A percentile compares a stretch with the other conserved stretches of the same genome.
Evolutionary conservation across 1,140 invertebrate species (phyloP).

Genomic region (Drosophila serrata): DNA sequence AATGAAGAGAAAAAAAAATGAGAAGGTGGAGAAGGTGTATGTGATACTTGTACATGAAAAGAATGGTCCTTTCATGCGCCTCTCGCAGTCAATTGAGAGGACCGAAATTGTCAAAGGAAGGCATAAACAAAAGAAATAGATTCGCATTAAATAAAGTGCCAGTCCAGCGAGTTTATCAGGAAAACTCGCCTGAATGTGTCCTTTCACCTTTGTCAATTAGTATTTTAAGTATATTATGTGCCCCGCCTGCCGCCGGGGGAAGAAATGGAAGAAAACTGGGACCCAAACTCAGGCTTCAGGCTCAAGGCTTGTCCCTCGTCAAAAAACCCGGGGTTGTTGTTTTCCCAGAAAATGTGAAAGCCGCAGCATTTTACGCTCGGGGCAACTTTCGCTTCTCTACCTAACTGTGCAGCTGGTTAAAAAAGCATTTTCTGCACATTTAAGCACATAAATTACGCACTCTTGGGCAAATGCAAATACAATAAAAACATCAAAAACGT

Average conservation of each 20-base stretch:
- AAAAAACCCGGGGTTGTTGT: conserved; percentile 31
- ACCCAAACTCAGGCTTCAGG: conserved; percentile 3
- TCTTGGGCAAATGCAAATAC: conserved; percentile 60
- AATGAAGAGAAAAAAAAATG: conserved; percentile 8
- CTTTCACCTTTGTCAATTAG: conserved; percentile 53
- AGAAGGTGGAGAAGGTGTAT: background rate
- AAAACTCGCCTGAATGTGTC: conserved; percentile 18
- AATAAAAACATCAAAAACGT: conserved; percentile 72
- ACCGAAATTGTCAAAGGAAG: conserved; percentile 43
- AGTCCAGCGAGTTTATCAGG: conserved; percentile 27
- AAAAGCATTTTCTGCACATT: conserved; percentile 80
- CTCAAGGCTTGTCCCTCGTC: conserved; percentile 42
- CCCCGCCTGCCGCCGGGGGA: background rate
- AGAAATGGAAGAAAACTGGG: background rate
- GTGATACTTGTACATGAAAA: conserved; percentile 35
- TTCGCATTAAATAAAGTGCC: conserved; percentile 55
- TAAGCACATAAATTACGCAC: conserved; percentile 77
- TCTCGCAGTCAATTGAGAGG: conserved; percentile 43
- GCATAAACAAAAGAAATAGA: conserved; percentile 47
- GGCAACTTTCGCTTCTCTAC: conserved; percentile 15
- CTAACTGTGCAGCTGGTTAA: conserved; percentile 66
- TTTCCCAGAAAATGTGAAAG: conserved; percentile 36
- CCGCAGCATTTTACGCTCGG: conserved; percentile 53
- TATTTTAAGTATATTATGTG: conserved; percentile 45
- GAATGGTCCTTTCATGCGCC: conserved; percentile 13